Evolutionary conservation across 35 echinoderm and acorn worm genomes (phyloP), one percentile per base, ranked within the genome.

Genomic region (Lytechinus variegatus): DNA sequence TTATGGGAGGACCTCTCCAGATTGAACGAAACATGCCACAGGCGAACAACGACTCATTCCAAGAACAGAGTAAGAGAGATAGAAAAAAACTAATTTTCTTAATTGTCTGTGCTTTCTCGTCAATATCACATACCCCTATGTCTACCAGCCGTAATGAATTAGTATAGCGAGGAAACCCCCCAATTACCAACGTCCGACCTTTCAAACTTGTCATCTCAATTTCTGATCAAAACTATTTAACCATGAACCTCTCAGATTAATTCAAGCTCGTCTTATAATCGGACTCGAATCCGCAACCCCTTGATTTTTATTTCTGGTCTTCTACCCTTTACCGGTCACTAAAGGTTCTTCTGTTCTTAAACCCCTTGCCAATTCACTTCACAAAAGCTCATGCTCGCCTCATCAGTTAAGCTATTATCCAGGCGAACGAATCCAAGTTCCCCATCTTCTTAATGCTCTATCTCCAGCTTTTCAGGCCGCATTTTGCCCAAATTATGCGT

Each of bases 71-170:
- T 93, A 93, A 93, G 92, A 93, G 52, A 90, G 29, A 52, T 24
- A 89, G 28, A 90, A 44, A 90, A 90, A 90, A 90, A 93, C 92
- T 93, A 93, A 93, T 93, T 93, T 93, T 93, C 92, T 93, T 93
- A 93, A 93, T 93, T 93, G 92, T 93, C 92, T 93, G 92, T 93
- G 92, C 55, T 57, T 93, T 27, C 53, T 57, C 92, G 88, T 54
- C 88, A 90, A 44, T 90, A 90, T 57, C 12, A 28, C 55, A 93
- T 57, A 24, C 52, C 56, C 54, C 27, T 55, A 27, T 93, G 52
- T 54, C 88, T 52, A 90, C 92, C 54, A 12, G 53, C 53, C 92
- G 54, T 93, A 93, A 93, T 93, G 54, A 93, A 93, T 93, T 93
- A 93, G 53, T 93, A 57, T 54, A 93, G 52, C 53, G 29, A 57